Percentiles rank a stretch among this genome's conserved stretches.
Evolutionary conservation across 2,888 invertebrate genomes (phyloP).

Genomic region (Arctia plantaginis): DNA sequence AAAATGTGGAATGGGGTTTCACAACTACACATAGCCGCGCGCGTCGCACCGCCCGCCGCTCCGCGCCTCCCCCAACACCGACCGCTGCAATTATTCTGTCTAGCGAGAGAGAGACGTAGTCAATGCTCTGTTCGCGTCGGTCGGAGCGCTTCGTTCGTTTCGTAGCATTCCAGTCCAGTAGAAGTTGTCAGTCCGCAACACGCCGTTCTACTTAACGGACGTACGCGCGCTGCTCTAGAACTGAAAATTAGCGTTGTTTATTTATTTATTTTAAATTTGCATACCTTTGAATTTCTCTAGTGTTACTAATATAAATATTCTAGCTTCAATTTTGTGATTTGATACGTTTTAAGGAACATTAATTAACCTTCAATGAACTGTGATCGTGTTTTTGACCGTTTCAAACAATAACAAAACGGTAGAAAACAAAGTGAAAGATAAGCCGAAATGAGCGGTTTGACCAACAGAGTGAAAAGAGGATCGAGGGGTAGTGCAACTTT

Average conservation of each 20-base stretch:
- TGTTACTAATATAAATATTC: slow-evolving; percentile 44
- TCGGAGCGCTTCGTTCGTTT: slow-evolving; percentile 52
- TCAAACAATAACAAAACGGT: slow-evolving; percentile 76
- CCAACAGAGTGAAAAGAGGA: slow-evolving; percentile 85
- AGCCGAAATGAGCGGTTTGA: slow-evolving; percentile 86
- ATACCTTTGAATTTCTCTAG: slow-evolving; percentile 64
- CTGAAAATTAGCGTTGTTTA: slow-evolving; percentile 64
- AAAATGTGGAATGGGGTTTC: slow-evolving; percentile 49
- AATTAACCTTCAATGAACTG: slow-evolving; percentile 74
- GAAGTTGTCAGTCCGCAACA: slow-evolving; percentile 76
- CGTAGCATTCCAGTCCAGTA: slow-evolving; percentile 36
- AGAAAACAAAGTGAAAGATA: slow-evolving; percentile 73
- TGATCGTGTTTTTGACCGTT: slow-evolving; percentile 77
- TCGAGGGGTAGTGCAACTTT: slow-evolving; percentile 86
- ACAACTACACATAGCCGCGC: slow-evolving; percentile 43
- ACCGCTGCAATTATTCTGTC: slow-evolving; percentile 79
- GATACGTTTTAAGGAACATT: slow-evolving; percentile 46
- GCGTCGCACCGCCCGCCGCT: slow-evolving; percentile 49
- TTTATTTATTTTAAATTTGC: slow-evolving; percentile 65
- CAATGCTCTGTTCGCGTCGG: slow-evolving; percentile 72
- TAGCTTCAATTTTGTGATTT: slow-evolving; percentile 42
- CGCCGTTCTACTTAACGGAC: slow-evolving; percentile 70
- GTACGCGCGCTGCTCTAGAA: slow-evolving; percentile 59
- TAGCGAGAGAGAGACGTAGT: slow-evolving; percentile 76
- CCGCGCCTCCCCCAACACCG: slow-evolving; percentile 32